Percentiles rank a stretch among this genome's conserved stretches.
Evolutionary conservation across 1,140 invertebrate genomes (phyloP).

Genomic region (Whitmania pigra): DNA sequence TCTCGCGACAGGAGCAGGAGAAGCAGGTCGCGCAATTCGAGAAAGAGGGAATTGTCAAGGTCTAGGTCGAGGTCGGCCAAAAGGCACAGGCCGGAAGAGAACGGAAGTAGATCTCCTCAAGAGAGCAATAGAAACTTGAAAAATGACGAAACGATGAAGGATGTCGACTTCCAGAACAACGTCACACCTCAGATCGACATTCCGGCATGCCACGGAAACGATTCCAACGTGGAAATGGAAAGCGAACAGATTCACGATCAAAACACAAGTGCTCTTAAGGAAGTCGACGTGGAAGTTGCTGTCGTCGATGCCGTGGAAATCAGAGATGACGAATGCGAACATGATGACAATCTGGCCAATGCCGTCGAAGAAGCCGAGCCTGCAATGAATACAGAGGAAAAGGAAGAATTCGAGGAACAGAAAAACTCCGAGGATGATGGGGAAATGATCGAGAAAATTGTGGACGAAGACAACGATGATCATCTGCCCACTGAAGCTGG

Average conservation of each 20-base stretch:
- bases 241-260: background rate
- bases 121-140: background rate
- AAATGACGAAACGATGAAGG: background rate
- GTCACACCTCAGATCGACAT: too few species aligned
- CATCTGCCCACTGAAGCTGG: too few species aligned
- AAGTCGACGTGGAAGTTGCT: background rate
- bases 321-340: background rate
- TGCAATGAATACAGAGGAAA: too few species aligned
- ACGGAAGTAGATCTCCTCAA: background rate
- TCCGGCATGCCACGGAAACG: too few species aligned
- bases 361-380: too few species aligned
- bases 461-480: too few species aligned
- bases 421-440: too few species aligned
- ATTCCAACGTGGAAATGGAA: background rate
- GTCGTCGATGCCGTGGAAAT: background rate
- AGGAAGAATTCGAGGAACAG: too few species aligned
- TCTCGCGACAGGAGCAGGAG: conserved; percentile 34
- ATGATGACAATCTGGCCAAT: background rate
- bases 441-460: too few species aligned
- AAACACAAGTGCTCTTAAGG: conserved; percentile 5
- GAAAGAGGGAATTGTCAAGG: conserved; percentile 18
- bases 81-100: background rate
- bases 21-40: conserved; percentile 44
- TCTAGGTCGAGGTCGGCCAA: background rate
- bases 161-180: too few species aligned